Evolutionary conservation across 2,797 vertebrate species (phyloP).

Genomic region (Eidolon dupreanum): DNA sequence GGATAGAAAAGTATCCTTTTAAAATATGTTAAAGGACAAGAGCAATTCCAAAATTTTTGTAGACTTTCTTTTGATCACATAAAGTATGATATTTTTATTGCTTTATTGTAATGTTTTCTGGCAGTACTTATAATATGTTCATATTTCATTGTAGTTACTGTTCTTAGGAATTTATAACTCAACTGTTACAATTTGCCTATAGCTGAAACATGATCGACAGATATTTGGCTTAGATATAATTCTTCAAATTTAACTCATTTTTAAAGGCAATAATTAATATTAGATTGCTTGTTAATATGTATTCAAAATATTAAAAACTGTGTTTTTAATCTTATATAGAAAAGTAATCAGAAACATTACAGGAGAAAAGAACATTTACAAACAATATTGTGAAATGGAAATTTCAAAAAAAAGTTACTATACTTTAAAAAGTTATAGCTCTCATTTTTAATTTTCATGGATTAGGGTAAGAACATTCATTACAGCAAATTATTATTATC

Average conservation of each 20-base stretch:
- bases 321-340: conserved; percentile 40
- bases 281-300: conserved; percentile 25
- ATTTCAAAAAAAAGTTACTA: conserved; percentile 33
- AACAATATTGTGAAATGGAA: not conserved
- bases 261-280: conserved; percentile 63
- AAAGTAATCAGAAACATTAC: not conserved
- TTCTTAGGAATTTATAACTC: conserved; percentile 59
- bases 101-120: conserved; percentile 54
- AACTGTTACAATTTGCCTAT: conserved; percentile 45
- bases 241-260: conserved; percentile 55
- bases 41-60: conserved; percentile 8
- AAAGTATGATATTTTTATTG: not conserved
- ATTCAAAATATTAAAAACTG: conserved; percentile 46
- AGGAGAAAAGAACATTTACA: conserved; percentile 44
- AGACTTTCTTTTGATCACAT: not conserved
- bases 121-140: conserved; percentile 32
- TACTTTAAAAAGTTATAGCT: conserved; percentile 11
- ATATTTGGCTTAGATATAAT: conserved; percentile 52
- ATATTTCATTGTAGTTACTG: conserved; percentile 45
- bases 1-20: not conserved
- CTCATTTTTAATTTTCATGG: not conserved
- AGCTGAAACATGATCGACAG: conserved; percentile 47
- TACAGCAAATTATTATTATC: not conserved
- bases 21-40: conserved; percentile 29
- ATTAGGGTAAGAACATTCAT: conserved; percentile 14